Conservation (phyloP, 1,140 invertebrate genomes). For the Ceratina calcarata region DNA sequence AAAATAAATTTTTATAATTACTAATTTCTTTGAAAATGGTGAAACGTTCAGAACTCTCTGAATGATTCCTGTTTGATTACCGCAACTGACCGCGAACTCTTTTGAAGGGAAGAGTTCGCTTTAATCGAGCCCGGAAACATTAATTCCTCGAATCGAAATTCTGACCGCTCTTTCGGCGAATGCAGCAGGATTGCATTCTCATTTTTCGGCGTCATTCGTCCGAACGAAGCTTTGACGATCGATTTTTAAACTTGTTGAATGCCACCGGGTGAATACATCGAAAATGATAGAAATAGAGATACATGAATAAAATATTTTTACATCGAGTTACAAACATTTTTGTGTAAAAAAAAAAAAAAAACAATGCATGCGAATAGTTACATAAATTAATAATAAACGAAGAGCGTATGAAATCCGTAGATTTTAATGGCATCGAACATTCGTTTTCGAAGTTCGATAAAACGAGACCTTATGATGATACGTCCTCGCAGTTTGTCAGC, state of each 20-base stretch:
- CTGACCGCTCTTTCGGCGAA: neutral
- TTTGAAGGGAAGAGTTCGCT: neutral
- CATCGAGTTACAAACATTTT: neutral
- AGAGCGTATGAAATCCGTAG: too few relatives aligned
- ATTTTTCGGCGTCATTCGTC: neutral
- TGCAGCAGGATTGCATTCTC: too few relatives aligned
- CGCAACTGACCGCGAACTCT: neutral
- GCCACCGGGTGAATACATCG: neutral
- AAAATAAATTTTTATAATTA: too few relatives aligned
- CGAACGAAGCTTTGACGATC: neutral
- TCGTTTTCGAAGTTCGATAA: too few relatives aligned
- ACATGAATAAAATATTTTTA: too few relatives aligned
- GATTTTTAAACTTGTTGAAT: slow-evolving; percentile 10
- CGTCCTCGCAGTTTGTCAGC: too few relatives aligned
- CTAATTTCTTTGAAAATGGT: too few relatives aligned
- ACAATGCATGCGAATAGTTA: too few relatives aligned
- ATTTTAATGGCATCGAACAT: too few relatives aligned
- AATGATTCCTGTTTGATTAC: neutral
- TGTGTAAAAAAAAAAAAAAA: too few relatives aligned
- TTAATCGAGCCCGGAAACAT: neutral
- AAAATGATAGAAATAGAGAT: slow-evolving; percentile 1
- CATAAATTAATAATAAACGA: too few relatives aligned
- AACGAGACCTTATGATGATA: too few relatives aligned
- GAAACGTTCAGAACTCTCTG: neutral
- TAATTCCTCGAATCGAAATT: neutral